Percentiles rank a stretch among this genome's conserved stretches.
These are phyloP conservation scores for Xyrichtys novacula DNA, from an alignment of 2,797 vertebrate genomes.

Conservation along the genomic window DNA sequence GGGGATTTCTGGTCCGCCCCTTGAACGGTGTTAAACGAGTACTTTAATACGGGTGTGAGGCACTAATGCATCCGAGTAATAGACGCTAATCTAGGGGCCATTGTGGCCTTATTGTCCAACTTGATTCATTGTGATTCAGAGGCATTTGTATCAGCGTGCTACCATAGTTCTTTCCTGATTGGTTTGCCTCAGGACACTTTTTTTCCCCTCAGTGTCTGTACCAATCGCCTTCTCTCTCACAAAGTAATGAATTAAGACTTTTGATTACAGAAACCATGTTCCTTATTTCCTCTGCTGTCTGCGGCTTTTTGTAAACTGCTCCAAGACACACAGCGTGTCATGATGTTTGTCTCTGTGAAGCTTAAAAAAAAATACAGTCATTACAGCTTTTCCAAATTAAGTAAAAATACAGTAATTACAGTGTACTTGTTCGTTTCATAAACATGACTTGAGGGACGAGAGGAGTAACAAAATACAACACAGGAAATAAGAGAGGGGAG, in stretches of 20 bases:
- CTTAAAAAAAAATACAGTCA: background rate
- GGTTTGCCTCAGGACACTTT: conserved; percentile 62
- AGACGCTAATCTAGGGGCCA: conserved; percentile 81
- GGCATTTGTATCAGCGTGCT: conserved; percentile 59
- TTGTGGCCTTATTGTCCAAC: conserved; percentile 79
- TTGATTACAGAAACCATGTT: conserved; percentile 59
- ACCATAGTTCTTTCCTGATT: conserved; percentile 57
- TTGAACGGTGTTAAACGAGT: conserved; percentile 84
- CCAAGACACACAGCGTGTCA: background rate
- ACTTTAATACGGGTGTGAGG: conserved; percentile 77
- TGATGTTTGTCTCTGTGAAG: conserved; percentile 21
- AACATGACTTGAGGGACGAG: too few species aligned
- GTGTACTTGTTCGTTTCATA: too few species aligned
- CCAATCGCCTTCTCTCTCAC: conserved; percentile 42
- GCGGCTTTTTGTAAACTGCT: conserved; percentile 16
- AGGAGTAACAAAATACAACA: too few species aligned
- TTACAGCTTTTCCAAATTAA: too few species aligned
- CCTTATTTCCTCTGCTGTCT: conserved; percentile 20
- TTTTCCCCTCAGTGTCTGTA: conserved; percentile 39
- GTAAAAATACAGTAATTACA: too few species aligned
- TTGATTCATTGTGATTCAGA: conserved; percentile 77
- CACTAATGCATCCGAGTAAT: conserved; percentile 81
- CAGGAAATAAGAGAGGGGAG: too few species aligned
- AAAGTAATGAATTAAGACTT: conserved; percentile 55
- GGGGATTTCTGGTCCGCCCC: conserved; percentile 85